Percentiles rank a stretch among this genome's conserved stretches.
phyloP scores from a whole-genome alignment of 2,797 vertebrate species.

The Muraenolepis orangiensis region DNA sequence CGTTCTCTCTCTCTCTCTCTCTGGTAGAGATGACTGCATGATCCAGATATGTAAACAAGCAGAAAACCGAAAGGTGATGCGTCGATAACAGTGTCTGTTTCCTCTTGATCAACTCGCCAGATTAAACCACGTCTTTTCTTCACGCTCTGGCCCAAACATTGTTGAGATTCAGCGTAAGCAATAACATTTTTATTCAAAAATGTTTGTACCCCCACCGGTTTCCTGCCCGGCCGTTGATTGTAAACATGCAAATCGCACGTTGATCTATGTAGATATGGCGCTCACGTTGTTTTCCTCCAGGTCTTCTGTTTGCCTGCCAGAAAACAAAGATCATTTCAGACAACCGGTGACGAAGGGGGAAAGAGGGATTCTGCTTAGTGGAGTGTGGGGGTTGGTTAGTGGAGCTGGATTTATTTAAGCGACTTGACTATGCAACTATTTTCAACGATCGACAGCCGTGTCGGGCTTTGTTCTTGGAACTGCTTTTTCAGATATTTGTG shows the following conservation, averaged over 20 bases:
- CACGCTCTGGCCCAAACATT: conserved; percentile 38
- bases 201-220: conserved; percentile 30
- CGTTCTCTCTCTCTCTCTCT: conserved; percentile 55
- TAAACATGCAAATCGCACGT: too few species aligned
- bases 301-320: conserved; percentile 27
- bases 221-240: conserved; percentile 42
- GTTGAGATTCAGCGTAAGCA: conserved; percentile 26
- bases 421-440: conserved; percentile 47
- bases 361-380: conserved; percentile 58
- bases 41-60: conserved; percentile 71
- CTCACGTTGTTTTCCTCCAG: too few species aligned
- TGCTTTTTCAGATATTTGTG: conserved; percentile 27
- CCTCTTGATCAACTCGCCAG: conserved; percentile 48
- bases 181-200: conserved; percentile 32
- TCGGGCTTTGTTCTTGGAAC: conserved; percentile 54
- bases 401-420: conserved; percentile 35
- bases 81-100: conserved; percentile 60
- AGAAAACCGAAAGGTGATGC: conserved; percentile 59
- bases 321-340: conserved; percentile 57
- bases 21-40: conserved; percentile 68
- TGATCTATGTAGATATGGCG: too few species aligned
- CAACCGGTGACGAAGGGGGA: conserved; percentile 64
- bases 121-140: conserved; percentile 40
- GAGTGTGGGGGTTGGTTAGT: conserved; percentile 58
- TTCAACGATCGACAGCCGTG: conserved; percentile 30